These are phyloP conservation scores for Microtus ochrogaster DNA, from an alignment of 2,113 vertebrate genomes.

Conservation along the genomic window DNA sequence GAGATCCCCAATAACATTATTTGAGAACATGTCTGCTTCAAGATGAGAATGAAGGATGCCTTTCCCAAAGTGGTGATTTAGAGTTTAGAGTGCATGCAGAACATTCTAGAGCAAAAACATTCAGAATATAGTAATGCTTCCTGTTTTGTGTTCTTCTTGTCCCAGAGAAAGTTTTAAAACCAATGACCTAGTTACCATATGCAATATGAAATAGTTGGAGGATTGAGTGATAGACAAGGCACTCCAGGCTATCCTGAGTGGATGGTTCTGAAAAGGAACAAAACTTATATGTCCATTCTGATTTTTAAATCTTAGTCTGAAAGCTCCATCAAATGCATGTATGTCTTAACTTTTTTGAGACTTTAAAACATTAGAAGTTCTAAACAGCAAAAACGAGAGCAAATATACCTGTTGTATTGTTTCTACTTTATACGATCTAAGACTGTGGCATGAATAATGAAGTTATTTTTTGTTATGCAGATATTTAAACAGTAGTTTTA, in stretches of 20 bases:
- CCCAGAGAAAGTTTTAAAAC: background rate
- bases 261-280: too few relatives aligned
- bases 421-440: background rate
- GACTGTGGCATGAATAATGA: background rate
- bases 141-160: background rate
- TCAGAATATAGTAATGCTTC: background rate
- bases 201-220: background rate
- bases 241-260: too few relatives aligned
- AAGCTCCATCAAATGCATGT: too few relatives aligned
- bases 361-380: background rate
- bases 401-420: background rate
- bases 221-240: too few relatives aligned
- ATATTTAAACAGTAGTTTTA: constrained; percentile 26
- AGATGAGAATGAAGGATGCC: background rate
- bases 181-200: background rate
- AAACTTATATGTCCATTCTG: too few relatives aligned
- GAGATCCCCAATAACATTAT: background rate
- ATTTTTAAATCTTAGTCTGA: too few relatives aligned
- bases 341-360: too few relatives aligned
- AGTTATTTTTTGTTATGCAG: background rate
- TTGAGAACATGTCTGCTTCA: background rate
- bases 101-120: background rate
- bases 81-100: background rate
- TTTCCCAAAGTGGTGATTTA: background rate
- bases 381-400: background rate